Conservation (phyloP, 2,113 vertebrate genomes). For the Podiceps cristatus region DNA sequence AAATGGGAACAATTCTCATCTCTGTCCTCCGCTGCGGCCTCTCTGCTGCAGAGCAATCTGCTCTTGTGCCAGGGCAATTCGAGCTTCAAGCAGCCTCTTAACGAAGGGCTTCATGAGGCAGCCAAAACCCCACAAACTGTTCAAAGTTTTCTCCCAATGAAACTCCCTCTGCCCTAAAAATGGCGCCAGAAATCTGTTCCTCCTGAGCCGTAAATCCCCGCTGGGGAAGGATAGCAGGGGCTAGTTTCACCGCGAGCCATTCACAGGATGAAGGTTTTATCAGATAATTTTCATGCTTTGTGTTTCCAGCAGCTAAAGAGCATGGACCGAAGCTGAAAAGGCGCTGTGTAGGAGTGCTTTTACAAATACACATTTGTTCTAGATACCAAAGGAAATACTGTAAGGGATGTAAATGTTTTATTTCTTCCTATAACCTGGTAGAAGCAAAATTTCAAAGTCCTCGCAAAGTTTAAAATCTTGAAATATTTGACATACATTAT, state of each 20-base stretch:
- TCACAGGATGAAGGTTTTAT: not conserved
- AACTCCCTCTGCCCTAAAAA: not conserved
- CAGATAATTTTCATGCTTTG: not conserved
- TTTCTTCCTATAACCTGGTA: not conserved
- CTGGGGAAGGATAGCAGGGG: accelerated
- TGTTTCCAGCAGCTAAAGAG: not conserved
- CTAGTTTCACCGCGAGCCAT: not conserved
- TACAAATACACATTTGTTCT: not conserved
- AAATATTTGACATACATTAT: not conserved
- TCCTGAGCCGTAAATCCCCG: accelerated
- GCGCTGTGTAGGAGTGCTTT: not conserved
- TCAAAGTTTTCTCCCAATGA: not conserved
- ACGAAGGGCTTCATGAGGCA: not conserved
- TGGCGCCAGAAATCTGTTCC: not conserved
- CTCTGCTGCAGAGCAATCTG: not conserved
- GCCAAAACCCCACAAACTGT: not conserved
- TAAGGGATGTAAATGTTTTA: not conserved
- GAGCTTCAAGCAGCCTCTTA: not conserved
- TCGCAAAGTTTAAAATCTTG: accelerated
- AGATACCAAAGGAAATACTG: not conserved
- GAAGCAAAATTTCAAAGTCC: not conserved
- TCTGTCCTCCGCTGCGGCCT: not conserved
- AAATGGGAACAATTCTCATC: not conserved
- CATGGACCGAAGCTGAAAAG: not conserved
- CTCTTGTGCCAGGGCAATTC: not conserved